Evolutionary conservation across 2,888 invertebrate species (phyloP).

Genomic region (Apamea crenata): DNA sequence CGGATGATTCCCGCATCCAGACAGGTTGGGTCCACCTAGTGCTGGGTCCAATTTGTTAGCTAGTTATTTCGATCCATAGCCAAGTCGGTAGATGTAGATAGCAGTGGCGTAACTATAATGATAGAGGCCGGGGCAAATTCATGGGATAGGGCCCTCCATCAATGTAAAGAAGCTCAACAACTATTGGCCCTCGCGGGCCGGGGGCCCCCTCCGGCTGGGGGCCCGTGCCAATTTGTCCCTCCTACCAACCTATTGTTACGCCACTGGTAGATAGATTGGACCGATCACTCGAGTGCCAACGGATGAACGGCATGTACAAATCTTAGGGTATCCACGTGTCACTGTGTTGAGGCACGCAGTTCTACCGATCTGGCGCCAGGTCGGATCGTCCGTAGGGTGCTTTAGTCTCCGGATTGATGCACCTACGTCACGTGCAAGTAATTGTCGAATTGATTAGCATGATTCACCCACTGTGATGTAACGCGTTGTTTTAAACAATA

Average conservation of each 20-base stretch:
- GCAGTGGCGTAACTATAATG: no score
- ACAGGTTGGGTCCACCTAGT: no score
- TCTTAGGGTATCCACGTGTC: background rate
- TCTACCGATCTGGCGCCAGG: no score
- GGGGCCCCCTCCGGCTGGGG: no score
- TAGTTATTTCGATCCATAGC: background rate
- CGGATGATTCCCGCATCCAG: background rate
- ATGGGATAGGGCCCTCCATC: no score
- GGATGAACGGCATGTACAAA: background rate
- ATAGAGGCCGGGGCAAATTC: no score
- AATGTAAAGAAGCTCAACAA: no score
- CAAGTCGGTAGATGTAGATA: no score
- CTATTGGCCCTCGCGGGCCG: no score
- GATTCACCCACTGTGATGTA: conserved; percentile 27
- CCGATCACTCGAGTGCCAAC: background rate
- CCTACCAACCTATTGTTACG: no score
- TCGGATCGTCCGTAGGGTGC: conserved; percentile 14
- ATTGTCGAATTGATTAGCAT: conserved; percentile 39
- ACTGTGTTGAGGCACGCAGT: background rate
- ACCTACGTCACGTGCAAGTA: conserved; percentile 23
- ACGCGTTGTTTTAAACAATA: conserved; percentile 35
- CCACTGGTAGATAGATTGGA: no score
- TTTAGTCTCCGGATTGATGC: conserved; percentile 17
- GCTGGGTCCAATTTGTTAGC: background rate
- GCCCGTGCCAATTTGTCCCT: no score